Evolutionary conservation across 2,888 invertebrate species (phyloP), one percentile per base, ranked within the genome.

Genomic region (Chrysolina oricalcia): DNA sequence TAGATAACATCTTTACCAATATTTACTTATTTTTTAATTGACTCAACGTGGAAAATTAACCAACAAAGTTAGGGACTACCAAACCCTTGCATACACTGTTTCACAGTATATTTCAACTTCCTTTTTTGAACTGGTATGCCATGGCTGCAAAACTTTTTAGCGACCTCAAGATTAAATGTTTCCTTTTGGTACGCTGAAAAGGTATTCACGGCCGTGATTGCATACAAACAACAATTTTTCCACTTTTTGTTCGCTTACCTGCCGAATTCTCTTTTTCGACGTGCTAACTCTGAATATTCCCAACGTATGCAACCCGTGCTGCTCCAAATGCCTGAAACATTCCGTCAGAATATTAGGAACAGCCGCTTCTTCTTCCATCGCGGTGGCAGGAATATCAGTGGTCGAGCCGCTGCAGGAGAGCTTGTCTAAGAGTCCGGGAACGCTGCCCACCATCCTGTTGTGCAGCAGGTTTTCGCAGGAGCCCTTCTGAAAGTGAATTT

Each of bases 211-310:
- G n/a, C n/a, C n/a, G n/a, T n/a, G n/a, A n/a, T n/a, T n/a, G n/a
- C n/a, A n/a, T n/a, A n/a, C n/a, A n/a, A n/a, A n/a, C n/a, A n/a
- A n/a, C n/a, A n/a, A 48, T 48, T 48, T 10, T 17, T 2, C 17
- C 48, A 10, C 9, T 21, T 21, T 21, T 1, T 1, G 13, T 21
- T 53, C 8, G 10, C 50, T 41, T 83, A 97, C 96, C 93, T 97
- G 96, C 89, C 97, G 92, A 56, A 97, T 96, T 87, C 97, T 91
- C 87, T 97, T 98, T 88, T 96, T 97, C 5, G 97, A 97, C 46
- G 97, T 94, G 80, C 97, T 96, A 63, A 98, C 97, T 81, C 98
- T 92, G 89, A 98, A 98, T 76, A 98, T 93, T 1, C 98, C 98
- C 19, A 97, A 91, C 56, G 96, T 96, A 84, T 94, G 92, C 62